Percentiles rank a stretch among this genome's conserved stretches.
phyloP scores from a whole-genome alignment of 1,140 invertebrate species.

The Trypoxylus dichotomus region DNA sequence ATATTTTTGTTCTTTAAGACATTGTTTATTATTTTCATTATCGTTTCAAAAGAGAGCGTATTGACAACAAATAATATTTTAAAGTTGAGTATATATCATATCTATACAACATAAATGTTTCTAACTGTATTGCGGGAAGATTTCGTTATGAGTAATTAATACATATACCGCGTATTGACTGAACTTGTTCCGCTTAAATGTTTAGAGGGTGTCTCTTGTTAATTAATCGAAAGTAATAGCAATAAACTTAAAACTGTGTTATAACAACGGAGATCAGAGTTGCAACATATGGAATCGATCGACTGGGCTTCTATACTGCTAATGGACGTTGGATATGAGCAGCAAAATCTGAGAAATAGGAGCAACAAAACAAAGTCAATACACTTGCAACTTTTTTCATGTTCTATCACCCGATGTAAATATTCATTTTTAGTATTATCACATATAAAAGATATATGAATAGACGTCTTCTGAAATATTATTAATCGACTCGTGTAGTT shows the following conservation, averaged over 20 bases:
- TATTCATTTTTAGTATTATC: neutral
- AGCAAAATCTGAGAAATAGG: neutral
- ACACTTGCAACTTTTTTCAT: neutral
- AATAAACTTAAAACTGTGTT: neutral
- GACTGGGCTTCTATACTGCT: neutral
- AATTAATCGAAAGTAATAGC: neutral
- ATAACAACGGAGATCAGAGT: neutral
- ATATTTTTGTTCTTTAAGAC: neutral
- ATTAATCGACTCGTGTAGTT: neutral
- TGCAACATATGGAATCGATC: neutral
- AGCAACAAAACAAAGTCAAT: neutral
- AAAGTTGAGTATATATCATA: neutral
- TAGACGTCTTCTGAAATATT: neutral
- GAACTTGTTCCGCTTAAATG: neutral
- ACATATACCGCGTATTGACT: neutral
- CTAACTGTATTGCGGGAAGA: neutral
- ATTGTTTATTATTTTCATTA: neutral
- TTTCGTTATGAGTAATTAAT: neutral
- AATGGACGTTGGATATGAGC: neutral
- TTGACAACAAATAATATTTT: neutral
- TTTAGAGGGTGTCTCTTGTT: neutral
- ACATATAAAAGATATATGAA: neutral
- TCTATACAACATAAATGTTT: neutral
- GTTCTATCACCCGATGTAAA: neutral
- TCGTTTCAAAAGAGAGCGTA: neutral